These are phyloP conservation scores for Ditula angustiorana DNA, from an alignment of 2,888 invertebrate species.

Conservation along the genomic window DNA sequence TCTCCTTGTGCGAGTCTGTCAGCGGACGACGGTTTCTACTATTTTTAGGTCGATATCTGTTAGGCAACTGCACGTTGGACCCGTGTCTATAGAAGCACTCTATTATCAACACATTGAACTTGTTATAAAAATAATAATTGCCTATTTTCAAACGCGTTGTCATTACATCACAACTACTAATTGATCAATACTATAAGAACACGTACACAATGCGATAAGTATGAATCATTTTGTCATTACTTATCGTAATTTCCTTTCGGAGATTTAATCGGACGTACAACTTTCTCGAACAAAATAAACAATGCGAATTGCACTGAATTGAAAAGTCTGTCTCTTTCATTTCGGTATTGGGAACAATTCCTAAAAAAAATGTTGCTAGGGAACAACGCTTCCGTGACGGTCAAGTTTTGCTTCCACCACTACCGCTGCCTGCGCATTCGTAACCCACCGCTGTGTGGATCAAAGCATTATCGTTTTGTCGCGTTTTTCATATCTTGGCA, in stretches of 20 bases:
- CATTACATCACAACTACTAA: background rate
- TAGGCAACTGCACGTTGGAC: slow-evolving; percentile 28
- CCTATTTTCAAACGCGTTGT: background rate
- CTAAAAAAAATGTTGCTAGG: background rate
- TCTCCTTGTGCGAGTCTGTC: slow-evolving; percentile 21
- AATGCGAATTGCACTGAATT: background rate
- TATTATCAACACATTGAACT: slow-evolving; percentile 22
- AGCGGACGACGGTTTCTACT: slow-evolving; percentile 20
- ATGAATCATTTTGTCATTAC: slow-evolving; percentile 12
- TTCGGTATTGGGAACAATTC: background rate
- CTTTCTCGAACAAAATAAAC: slow-evolving; percentile 25
- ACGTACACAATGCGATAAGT: slow-evolving; percentile 26
- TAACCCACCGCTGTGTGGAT: background rate
- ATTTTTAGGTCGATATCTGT: slow-evolving; percentile 31
- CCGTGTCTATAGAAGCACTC: background rate
- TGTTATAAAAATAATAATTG: slow-evolving; percentile 1
- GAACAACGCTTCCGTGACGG: background rate
- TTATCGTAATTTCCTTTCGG: slow-evolving; percentile 19
- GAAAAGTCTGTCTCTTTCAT: background rate
- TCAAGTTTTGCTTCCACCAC: background rate
- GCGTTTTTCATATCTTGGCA: background rate
- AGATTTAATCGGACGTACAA: slow-evolving; percentile 7
- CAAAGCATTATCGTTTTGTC: background rate
- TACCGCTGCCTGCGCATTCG: background rate
- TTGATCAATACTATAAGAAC: slow-evolving; percentile 8